A percentile compares a stretch with the other conserved stretches of the same genome.
Evolutionary conservation across 2,888 invertebrate species (phyloP).

Genomic region (Itoplectis maculator): DNA sequence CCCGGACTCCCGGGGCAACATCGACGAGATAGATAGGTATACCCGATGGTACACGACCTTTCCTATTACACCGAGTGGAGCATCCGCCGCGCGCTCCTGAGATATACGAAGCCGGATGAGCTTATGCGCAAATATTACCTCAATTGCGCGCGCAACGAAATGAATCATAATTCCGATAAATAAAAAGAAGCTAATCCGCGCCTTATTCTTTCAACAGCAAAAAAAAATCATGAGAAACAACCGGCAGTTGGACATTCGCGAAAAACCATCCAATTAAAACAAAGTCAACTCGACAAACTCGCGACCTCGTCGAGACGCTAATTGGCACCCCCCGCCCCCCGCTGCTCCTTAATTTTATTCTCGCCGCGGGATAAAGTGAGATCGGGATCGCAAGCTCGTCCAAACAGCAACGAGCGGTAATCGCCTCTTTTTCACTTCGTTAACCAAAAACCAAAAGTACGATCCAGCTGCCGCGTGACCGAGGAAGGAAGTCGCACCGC

Average conservation of each 20-base stretch:
- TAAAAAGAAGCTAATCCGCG: too few relatives aligned
- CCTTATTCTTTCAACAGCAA: too few relatives aligned
- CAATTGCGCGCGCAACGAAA: background rate
- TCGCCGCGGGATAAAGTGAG: background rate
- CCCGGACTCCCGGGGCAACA: constrained; percentile 64
- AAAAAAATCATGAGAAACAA: background rate
- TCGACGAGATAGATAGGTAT: constrained; percentile 66
- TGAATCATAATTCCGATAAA: too few relatives aligned
- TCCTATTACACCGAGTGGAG: constrained; percentile 26
- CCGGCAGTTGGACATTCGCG: constrained; percentile 18
- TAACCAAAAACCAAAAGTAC: constrained; percentile 11
- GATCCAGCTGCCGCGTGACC: background rate
- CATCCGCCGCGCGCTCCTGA: constrained; percentile 45
- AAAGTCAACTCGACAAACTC: background rate
- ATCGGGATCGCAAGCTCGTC: background rate
- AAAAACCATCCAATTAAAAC: constrained; percentile 15
- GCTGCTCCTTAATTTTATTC: background rate
- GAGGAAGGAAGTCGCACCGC: background rate
- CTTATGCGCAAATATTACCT: constrained; percentile 36
- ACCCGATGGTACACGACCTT: constrained; percentile 48
- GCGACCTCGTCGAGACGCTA: background rate
- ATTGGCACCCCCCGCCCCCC: too few relatives aligned
- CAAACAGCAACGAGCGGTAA: background rate
- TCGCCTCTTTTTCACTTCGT: background rate
- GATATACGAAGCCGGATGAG: constrained; percentile 43